Evolutionary conservation across 2,888 invertebrate genomes (phyloP), one percentile per base, ranked within the genome.

Genomic region (Eubasilissa splendida): DNA sequence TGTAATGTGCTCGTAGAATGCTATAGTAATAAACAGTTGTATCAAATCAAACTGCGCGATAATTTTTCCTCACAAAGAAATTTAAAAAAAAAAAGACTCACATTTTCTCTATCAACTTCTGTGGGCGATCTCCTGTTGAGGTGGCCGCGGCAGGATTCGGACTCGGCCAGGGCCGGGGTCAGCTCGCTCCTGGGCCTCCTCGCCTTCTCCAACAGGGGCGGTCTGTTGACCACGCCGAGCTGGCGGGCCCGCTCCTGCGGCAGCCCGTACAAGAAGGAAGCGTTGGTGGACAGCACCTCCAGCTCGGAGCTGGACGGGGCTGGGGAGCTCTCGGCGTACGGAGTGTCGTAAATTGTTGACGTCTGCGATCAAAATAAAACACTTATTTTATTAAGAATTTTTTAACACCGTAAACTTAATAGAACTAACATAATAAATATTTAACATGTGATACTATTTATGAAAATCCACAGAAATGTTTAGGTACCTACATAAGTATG

Each of bases 311-410:
- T 5, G 8, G 66, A n/a, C 42, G 66, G 66, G 12, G 33, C n/a
- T 5, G 33, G 66, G 7, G 14, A 31, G 58, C 58, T n/a, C 58
- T 77, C 65, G 14, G 52, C 42, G 82, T 86, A 87, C 0, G 90
- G 90, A 0, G 87, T 86, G 83, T 90, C 90, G 87, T 90, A 90
- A 77, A 90, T 88, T 76, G 86, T 87, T 63, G 86, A 84, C 52
- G 88, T 87, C 90, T 90, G 88, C 1, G 87, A 88, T 53, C 42
- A 42, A 42, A 42, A 42, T 42, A 42, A 42, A 42, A 7, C 42
- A 7, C 1, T 22, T 22, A 22, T 22, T 22, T 22, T 22, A 22
- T 22, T 22, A 22, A 22, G 22, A 1, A 22, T 22, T 22, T 22
- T 22, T 22, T 22, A n/a, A n/a, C 1, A 22, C 0, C 22, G 22